Percentiles rank a stretch among this genome's conserved stretches.
phyloP scores from a whole-genome alignment of 2,888 invertebrate genomes.

The Hyppa rectilinea region DNA sequence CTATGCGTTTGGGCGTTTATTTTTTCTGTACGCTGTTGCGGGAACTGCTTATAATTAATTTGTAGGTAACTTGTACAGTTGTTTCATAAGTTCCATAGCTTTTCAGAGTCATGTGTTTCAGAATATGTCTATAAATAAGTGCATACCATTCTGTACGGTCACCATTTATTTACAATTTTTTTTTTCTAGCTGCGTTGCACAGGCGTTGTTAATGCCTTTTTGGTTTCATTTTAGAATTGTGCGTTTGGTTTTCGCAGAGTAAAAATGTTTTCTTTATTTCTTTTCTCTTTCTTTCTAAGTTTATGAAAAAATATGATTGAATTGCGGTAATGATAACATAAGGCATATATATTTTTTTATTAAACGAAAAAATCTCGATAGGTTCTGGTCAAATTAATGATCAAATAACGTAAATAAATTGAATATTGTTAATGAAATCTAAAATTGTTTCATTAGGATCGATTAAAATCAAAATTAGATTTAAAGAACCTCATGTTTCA shows the following conservation, averaged over 20 bases:
- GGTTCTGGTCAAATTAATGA: constrained; percentile 2
- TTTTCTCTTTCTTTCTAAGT: no score
- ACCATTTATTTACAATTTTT: no score
- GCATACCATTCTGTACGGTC: not conserved
- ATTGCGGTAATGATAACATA: not conserved
- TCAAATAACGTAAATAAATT: constrained; percentile 16
- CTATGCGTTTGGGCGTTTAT: constrained; percentile 26
- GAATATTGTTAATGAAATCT: constrained; percentile 11
- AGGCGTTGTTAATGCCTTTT: no score
- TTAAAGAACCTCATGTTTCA: constrained; percentile 8
- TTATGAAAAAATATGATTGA: not conserved
- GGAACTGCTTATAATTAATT: not conserved
- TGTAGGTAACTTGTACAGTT: not conserved
- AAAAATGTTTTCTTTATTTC: no score
- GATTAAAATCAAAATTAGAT: no score
- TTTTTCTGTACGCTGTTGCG: constrained; percentile 22
- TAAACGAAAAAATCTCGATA: not conserved
- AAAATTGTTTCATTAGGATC: constrained; percentile 2
- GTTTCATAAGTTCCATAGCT: not conserved
- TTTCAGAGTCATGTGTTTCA: not conserved
- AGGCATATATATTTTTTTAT: no score
- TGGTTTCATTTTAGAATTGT: no score
- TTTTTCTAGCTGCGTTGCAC: no score
- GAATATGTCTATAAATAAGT: not conserved
- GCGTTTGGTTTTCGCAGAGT: no score